Evolutionary conservation across 2,888 invertebrate genomes (phyloP).

Genomic region (Oligia fasciuncula): DNA sequence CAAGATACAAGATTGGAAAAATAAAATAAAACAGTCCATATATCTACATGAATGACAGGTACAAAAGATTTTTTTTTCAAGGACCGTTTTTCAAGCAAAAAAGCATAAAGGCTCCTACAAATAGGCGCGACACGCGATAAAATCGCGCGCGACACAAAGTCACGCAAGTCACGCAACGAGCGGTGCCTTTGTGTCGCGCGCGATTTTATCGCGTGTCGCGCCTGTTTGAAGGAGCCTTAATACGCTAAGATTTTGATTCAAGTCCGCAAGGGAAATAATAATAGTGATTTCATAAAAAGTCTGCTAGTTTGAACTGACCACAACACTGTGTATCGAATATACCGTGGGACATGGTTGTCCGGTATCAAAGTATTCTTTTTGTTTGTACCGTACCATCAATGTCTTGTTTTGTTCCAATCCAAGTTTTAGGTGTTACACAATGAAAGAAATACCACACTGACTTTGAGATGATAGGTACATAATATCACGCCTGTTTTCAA

Average conservation of each 20-base stretch:
- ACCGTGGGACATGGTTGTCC: conserved; percentile 43
- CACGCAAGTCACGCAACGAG: too few relatives aligned
- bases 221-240: too few relatives aligned
- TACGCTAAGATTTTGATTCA: background rate
- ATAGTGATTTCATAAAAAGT: conserved; percentile 18
- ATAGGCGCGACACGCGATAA: too few relatives aligned
- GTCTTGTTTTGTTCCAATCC: conserved; percentile 45
- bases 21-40: too few relatives aligned
- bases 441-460: conserved; percentile 14
- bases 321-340: conserved; percentile 29
- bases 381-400: conserved; percentile 47
- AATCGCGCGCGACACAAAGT: too few relatives aligned
- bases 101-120: background rate
- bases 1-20: background rate
- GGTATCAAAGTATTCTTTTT: conserved; percentile 41
- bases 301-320: conserved; percentile 19
- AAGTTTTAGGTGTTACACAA: conserved; percentile 34
- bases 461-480: background rate
- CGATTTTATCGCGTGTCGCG: too few relatives aligned
- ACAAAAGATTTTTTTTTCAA: background rate
- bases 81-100: background rate
- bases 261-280: background rate
- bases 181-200: too few relatives aligned
- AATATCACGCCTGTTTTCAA: background rate
- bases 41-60: background rate